Percentiles rank a stretch among this genome's conserved stretches.
phyloP scores from a whole-genome alignment of 35 echinoderm and acorn worm genomes.

The Ophiothrix spiculata region DNA sequence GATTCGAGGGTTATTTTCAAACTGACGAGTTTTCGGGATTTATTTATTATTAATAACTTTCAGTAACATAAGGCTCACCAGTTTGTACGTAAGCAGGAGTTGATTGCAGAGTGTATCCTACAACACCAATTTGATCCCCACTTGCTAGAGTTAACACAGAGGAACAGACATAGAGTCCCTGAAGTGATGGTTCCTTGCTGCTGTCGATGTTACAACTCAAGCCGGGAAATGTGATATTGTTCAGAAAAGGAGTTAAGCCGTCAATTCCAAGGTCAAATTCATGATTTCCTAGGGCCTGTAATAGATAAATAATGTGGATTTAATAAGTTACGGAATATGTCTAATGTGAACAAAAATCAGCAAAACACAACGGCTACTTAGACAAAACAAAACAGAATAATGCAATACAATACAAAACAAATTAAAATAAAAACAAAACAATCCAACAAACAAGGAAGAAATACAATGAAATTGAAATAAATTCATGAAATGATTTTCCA shows the following conservation, averaged over 20 bases:
- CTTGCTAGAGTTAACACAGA: slow-evolving; percentile 19
- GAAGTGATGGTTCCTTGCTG: slow-evolving; percentile 45
- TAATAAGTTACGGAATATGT: not conserved
- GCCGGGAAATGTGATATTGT: slow-evolving; percentile 63
- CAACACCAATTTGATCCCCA: slow-evolving; percentile 45
- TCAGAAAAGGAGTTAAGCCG: slow-evolving; percentile 56
- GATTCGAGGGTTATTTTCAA: too few species aligned
- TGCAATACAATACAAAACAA: not conserved
- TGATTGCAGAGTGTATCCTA: slow-evolving; percentile 59
- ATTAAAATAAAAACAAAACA: not conserved
- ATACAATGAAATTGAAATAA: not conserved
- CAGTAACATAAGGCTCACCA: too few species aligned
- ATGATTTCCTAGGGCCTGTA: slow-evolving; percentile 81
- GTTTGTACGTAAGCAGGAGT: slow-evolving; percentile 50
- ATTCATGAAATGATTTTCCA: too few species aligned
- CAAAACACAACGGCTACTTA: not conserved
- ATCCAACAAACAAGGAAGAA: not conserved
- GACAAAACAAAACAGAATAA: not conserved
- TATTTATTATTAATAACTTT: too few species aligned
- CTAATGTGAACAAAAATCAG: not conserved
- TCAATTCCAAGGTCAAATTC: slow-evolving; percentile 77
- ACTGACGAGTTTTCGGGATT: too few species aligned
- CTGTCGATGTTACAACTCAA: slow-evolving; percentile 80
- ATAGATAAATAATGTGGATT: slow-evolving; percentile 1
- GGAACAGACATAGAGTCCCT: slow-evolving; percentile 49